A percentile compares a stretch with the other conserved stretches of the same genome.
These are phyloP conservation scores for Lethrus apterus DNA, from an alignment of 1,140 invertebrate genomes.

Conservation along the genomic window DNA sequence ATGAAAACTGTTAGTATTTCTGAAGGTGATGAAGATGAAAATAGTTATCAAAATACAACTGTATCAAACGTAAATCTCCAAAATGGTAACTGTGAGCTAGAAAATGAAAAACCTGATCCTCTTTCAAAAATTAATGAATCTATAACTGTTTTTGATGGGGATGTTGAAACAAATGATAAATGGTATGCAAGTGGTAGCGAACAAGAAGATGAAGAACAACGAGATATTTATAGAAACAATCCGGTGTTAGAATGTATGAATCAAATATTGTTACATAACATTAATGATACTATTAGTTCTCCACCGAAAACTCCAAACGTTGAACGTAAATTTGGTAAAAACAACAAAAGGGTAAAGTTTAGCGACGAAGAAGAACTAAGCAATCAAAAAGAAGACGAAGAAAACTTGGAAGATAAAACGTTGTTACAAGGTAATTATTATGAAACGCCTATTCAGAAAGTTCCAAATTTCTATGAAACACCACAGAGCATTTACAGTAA, in stretches of 20 bases:
- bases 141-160: conserved; percentile 38
- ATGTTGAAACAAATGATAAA: conserved; percentile 51
- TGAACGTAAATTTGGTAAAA: conserved; percentile 32
- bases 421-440: conserved; percentile 32
- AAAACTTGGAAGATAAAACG: conserved; percentile 17
- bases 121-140: conserved; percentile 37
- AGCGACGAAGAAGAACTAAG: conserved; percentile 34
- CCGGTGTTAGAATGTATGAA: conserved; percentile 70
- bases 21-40: conserved; percentile 8
- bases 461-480: conserved; percentile 46
- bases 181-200: conserved; percentile 64
- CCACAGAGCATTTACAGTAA: conserved; percentile 55
- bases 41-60: too few relatives aligned
- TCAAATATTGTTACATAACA: conserved; percentile 61
- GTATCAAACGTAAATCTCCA: conserved; percentile 1
- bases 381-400: conserved; percentile 22
- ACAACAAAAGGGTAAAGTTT: conserved; percentile 37
- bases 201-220: conserved; percentile 56
- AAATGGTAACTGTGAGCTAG: conserved; percentile 2
- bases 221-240: conserved; percentile 61
- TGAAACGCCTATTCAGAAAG: conserved; percentile 39
- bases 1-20: conserved; percentile 6
- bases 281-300: conserved; percentile 33
- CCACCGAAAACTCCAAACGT: conserved; percentile 39
- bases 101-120: conserved; percentile 3